Evolutionary conservation across 64 coral and sea anemone genomes (phyloP), one percentile per base, ranked within the genome.

Genomic region (Dendronephthya gigantea): DNA sequence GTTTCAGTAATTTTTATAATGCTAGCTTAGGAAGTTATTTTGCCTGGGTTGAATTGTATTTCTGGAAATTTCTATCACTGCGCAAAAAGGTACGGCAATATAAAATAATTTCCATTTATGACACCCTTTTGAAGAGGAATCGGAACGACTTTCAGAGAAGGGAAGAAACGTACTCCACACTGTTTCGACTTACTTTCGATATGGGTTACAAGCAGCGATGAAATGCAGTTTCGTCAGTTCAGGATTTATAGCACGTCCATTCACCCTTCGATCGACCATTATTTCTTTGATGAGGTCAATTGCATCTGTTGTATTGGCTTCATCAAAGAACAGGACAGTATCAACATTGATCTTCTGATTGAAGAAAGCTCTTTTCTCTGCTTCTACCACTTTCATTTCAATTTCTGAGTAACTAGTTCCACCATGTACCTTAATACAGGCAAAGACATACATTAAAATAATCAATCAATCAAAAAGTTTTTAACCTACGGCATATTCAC

Each of bases 241-340:
- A 13, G 34, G 49, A 35, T 23, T 56, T 6, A 92, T 49, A 6
- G 66, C 59, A 25, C 90, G 83, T 23, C 90, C 90, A 34, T 92
- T 92, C 33, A 84, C 49, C 82, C 87, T 92, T 35, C 83, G 87
- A 25, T 92, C 90, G 27, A 92, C 87, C 86, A 92, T 88, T 7
- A 92, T 56, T 55, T 92, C 90, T 43, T 92, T 92, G 17, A 92
- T 88, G 82, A 92, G 84, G 25, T 76, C 90, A 6, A 92, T 49
- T 17, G 90, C 90, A 32, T 88, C 90, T 40, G 87, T 92, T 15
- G 90, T 92, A 55, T 92, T 92, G 0, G 90, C 90, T 29, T 92
- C 90, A 43, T 92, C 90, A 88, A 92, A 92, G 51, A 92, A 92
- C 39, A 92, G 30, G 1, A 92, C 87, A 48, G 90, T 92, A 40